These are phyloP conservation scores for Rhingia rostrata DNA, from an alignment of 2,888 invertebrate species.

Conservation along the genomic window DNA sequence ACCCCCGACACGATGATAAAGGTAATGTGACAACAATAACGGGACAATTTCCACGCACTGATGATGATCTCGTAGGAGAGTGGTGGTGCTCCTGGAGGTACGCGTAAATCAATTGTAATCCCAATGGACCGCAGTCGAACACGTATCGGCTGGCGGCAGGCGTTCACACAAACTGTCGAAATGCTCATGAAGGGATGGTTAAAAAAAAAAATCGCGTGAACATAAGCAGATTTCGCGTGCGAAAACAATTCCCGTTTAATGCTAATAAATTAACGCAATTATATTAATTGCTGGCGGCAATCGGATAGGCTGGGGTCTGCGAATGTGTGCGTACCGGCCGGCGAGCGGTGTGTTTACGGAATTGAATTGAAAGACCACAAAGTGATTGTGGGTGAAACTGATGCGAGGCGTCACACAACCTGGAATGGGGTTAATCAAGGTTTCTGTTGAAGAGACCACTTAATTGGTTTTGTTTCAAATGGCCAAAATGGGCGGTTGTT, in stretches of 20 bases:
- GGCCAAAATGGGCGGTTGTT: conserved; percentile 21
- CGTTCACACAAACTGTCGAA: conserved; percentile 3
- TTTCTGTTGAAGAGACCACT: conserved; percentile 43
- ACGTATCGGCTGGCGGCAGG: conserved; percentile 34
- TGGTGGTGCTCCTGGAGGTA: conserved; percentile 1
- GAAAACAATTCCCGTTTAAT: conserved; percentile 66
- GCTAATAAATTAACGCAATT: conserved; percentile 74
- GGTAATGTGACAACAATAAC: conserved; percentile 62
- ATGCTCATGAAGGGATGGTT: conserved; percentile 6
- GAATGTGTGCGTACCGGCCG: conserved; percentile 10
- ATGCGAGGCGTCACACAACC: neutral
- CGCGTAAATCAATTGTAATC: conserved; percentile 62
- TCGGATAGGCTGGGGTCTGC: neutral
- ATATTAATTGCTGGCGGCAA: conserved; percentile 65
- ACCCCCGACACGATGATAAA: conserved; percentile 35
- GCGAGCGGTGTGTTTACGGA: conserved; percentile 15
- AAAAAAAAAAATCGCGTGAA: conserved; percentile 41
- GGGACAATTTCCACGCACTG: conserved; percentile 12
- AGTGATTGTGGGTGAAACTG: conserved; percentile 34
- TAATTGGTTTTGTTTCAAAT: conserved; percentile 50
- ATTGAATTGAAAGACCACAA: conserved; percentile 52
- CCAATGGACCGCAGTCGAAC: conserved; percentile 41
- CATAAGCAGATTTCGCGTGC: conserved; percentile 43
- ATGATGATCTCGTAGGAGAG: neutral
- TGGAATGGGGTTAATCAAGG: conserved; percentile 43